Conservation (phyloP, 2,113 vertebrate species). For the Euleptes europaea region DNA sequence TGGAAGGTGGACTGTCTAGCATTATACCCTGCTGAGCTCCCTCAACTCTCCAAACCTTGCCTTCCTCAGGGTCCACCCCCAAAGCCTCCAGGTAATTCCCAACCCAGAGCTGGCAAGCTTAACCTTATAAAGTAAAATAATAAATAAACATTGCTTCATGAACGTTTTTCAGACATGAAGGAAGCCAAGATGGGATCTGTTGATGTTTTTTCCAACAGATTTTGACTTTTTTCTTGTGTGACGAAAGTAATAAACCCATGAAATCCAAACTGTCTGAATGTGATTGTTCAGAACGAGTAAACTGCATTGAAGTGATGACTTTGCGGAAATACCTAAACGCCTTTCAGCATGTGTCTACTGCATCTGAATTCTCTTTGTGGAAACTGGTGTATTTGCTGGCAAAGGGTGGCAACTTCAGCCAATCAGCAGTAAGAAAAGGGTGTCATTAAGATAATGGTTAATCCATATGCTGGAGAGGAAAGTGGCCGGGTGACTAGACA, state of each 20-base stretch:
- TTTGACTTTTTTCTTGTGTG: too few species aligned
- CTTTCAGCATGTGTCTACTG: background rate
- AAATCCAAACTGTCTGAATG: background rate
- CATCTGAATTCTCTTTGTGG: background rate
- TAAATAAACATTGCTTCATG: too few species aligned
- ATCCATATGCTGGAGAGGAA: constrained; percentile 47
- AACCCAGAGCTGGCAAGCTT: too few species aligned
- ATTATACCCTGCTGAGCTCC: too few species aligned
- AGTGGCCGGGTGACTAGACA: constrained; percentile 51
- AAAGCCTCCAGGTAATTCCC: too few species aligned
- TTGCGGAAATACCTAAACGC: background rate
- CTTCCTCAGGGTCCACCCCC: too few species aligned
- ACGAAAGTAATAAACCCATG: background rate
- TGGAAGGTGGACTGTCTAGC: too few species aligned
- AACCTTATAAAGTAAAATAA: too few species aligned
- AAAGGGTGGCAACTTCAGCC: constrained; percentile 5
- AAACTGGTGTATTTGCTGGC: background rate
- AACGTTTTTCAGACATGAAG: too few species aligned
- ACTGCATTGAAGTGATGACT: background rate
- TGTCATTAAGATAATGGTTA: constrained; percentile 41
- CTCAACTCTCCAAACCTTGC: too few species aligned
- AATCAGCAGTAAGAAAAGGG: constrained; percentile 28
- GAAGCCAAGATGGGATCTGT: too few species aligned
- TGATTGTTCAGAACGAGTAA: background rate
- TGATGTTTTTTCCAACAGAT: too few species aligned